Evolutionary conservation across 2,797 vertebrate genomes (phyloP).

Genomic region (Helostoma temminkii): DNA sequence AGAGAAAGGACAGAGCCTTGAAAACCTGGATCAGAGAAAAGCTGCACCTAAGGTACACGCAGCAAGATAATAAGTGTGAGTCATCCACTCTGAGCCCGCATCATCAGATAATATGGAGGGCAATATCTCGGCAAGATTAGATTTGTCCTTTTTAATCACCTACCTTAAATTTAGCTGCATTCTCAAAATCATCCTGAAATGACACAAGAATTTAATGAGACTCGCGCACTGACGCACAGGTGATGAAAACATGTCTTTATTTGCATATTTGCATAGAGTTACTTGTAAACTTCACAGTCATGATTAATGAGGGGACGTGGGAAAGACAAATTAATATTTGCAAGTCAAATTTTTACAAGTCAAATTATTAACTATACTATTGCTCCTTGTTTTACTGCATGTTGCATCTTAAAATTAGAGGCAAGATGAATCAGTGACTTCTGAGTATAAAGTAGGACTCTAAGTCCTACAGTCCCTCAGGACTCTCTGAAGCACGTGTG

Average conservation of each 20-base stretch:
- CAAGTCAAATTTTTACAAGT: background rate
- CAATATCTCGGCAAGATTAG: background rate
- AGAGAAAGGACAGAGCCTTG: constrained; percentile 84
- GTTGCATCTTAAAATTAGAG: background rate
- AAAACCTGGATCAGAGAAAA: constrained; percentile 92
- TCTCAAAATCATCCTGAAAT: constrained; percentile 86
- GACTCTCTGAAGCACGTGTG: too few species aligned
- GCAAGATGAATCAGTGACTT: background rate
- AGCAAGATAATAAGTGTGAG: constrained; percentile 32
- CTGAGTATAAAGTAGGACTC: background rate
- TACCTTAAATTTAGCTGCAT: constrained; percentile 88
- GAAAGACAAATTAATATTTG: background rate
- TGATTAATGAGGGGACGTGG: background rate
- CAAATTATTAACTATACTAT: background rate
- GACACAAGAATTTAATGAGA: constrained; percentile 19
- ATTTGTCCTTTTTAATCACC: constrained; percentile 5
- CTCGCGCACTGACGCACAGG: background rate
- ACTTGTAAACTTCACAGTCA: background rate
- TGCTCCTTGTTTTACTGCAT: background rate
- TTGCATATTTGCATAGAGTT: background rate
- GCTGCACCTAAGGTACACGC: constrained; percentile 85
- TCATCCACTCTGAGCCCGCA: constrained; percentile 27
- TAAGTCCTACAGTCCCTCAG: too few species aligned
- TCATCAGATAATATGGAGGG: background rate
- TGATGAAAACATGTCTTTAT: background rate